phyloP scores from a whole-genome alignment of 2,797 vertebrate species.

The Coluber constrictor region DNA sequence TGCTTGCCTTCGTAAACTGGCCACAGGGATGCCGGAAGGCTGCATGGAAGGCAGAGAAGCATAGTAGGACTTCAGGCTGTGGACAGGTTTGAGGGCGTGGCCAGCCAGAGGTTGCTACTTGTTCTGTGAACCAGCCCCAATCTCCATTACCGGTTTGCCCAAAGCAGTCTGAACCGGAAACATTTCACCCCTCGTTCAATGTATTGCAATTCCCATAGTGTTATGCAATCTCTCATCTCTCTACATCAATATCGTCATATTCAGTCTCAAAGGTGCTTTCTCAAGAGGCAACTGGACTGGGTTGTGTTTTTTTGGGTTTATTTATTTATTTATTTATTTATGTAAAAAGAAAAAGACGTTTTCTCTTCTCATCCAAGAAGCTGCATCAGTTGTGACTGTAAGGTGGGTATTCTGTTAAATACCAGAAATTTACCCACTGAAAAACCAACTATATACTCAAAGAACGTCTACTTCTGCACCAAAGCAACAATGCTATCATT shows the following conservation, averaged over 20 bases:
- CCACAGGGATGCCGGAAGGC: too few species aligned
- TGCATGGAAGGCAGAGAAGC: too few species aligned
- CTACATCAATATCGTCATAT: background rate
- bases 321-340: background rate
- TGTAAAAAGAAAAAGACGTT: background rate
- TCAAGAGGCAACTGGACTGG: background rate
- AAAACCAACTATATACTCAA: background rate
- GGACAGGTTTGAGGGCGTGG: too few species aligned
- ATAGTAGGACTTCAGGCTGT: too few species aligned
- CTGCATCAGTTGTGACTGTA: background rate
- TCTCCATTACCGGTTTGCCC: accelerated
- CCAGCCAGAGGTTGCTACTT: too few species aligned
- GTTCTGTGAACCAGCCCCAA: too few species aligned
- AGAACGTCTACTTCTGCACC: background rate
- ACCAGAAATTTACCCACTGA: background rate
- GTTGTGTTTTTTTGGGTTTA: too few species aligned
- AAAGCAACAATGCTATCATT: background rate
- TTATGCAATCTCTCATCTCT: background rate
- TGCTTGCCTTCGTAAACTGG: too few species aligned
- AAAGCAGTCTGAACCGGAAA: too few species aligned
- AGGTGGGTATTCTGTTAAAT: background rate
- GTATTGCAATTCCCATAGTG: background rate
- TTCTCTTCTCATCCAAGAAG: background rate
- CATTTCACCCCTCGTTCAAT: background rate
- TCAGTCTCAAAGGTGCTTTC: background rate